These are phyloP conservation scores for Helogale parvula DNA, from an alignment of 2,113 vertebrate species.

Conservation along the genomic window DNA sequence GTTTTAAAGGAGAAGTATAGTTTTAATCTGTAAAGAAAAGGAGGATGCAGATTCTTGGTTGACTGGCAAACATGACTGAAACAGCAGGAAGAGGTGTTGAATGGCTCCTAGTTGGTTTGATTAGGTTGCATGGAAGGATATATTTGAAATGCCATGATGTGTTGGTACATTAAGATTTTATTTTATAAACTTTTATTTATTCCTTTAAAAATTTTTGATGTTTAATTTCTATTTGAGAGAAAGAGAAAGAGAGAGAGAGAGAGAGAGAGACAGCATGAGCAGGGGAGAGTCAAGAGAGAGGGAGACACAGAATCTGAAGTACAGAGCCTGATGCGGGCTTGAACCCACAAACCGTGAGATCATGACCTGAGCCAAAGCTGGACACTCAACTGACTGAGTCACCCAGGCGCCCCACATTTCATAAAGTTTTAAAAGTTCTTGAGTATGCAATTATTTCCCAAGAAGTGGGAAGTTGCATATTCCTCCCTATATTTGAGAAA, in stretches of 20 bases:
- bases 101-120: not conserved
- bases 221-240: too few species aligned
- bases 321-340: too few species aligned
- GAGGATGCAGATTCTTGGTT: not conserved
- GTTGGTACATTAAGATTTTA: not conserved
- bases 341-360: too few species aligned
- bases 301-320: too few species aligned
- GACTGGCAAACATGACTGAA: not conserved
- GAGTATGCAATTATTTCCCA: not conserved
- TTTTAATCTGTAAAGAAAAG: not conserved
- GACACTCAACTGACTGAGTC: too few species aligned
- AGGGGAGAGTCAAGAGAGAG: too few species aligned
- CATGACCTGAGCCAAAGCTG: too few species aligned
- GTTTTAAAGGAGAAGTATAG: not conserved
- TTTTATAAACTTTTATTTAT: not conserved
- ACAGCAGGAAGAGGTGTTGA: not conserved
- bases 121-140: not conserved
- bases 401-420: not conserved
- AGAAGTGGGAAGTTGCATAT: not conserved
- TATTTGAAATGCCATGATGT: not conserved
- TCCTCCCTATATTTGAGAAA: not conserved
- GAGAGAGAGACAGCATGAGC: too few species aligned
- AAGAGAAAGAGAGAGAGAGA: too few species aligned
- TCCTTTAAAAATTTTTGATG: too few species aligned
- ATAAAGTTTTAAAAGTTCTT: not conserved